Evolutionary conservation across 2,888 invertebrate genomes (phyloP).

Genomic region (Xestia xanthographa): DNA sequence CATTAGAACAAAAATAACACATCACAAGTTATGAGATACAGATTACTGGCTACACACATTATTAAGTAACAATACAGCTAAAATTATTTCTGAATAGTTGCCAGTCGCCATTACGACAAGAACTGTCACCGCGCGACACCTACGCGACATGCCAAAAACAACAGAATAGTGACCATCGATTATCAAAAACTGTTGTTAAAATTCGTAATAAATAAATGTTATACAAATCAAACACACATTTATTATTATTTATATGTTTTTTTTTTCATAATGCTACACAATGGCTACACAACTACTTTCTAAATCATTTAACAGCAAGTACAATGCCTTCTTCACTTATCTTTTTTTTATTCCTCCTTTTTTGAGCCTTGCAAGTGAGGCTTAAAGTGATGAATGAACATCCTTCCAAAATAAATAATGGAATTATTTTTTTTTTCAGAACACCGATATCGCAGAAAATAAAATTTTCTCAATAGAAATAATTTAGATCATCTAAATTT

Average conservation of each 20-base stretch:
- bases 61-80: slow-evolving; percentile 51
- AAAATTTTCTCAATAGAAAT: neutral
- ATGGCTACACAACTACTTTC: neutral
- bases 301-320: neutral
- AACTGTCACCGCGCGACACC: slow-evolving; percentile 51
- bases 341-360: neutral
- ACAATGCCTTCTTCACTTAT: neutral
- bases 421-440: neutral
- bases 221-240: neutral
- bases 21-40: slow-evolving; percentile 12
- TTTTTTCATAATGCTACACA: neutral
- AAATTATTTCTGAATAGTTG: slow-evolving; percentile 58
- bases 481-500: neutral
- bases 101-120: slow-evolving; percentile 44
- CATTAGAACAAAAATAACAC: neutral
- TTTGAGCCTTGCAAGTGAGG: neutral
- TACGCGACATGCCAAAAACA: slow-evolving; percentile 29
- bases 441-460: neutral
- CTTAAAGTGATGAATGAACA: neutral
- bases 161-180: slow-evolving; percentile 46
- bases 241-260: neutral
- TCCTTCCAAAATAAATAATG: neutral
- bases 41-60: slow-evolving; percentile 30
- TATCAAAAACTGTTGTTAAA: slow-evolving; percentile 28
- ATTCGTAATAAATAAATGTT: slow-evolving; percentile 9